Conservation (phyloP, 2,888 invertebrate genomes). For the Rhamphomyia laevipes region DNA sequence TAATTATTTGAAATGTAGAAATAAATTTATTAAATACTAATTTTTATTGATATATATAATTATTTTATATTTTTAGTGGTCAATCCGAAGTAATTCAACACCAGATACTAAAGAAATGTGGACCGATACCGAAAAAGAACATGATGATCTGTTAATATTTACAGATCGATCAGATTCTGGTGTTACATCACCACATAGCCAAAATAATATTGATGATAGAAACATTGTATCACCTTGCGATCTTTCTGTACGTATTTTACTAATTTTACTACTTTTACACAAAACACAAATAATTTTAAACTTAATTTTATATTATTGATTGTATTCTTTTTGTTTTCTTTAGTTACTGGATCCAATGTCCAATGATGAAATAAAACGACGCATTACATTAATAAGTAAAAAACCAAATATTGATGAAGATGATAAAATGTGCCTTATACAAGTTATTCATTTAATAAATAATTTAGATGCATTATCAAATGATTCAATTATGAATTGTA, state of each 20-base stretch:
- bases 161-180: slow-evolving; percentile 24
- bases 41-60: neutral
- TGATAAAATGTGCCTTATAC: slow-evolving; percentile 51
- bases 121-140: slow-evolving; percentile 19
- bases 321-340: slow-evolving; percentile 1
- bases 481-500: slow-evolving; percentile 29
- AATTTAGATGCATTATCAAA: slow-evolving; percentile 44
- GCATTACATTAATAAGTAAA: slow-evolving; percentile 24
- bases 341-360: slow-evolving; percentile 21
- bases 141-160: slow-evolving; percentile 13
- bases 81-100: slow-evolving; percentile 25
- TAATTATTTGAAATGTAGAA: too few relatives aligned
- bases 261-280: slow-evolving; percentile 8
- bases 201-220: slow-evolving; percentile 22
- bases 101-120: slow-evolving; percentile 26
- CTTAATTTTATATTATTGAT: neutral
- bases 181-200: slow-evolving; percentile 25
- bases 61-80: slow-evolving; percentile 24
- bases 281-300: too few relatives aligned
- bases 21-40: too few relatives aligned
- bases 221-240: slow-evolving; percentile 21
- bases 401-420: slow-evolving; percentile 35
- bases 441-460: slow-evolving; percentile 48
- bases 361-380: slow-evolving; percentile 27
- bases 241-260: slow-evolving; percentile 21